Evolutionary conservation across 2,888 invertebrate genomes (phyloP).

Genomic region (Micoletzkya japonica): DNA sequence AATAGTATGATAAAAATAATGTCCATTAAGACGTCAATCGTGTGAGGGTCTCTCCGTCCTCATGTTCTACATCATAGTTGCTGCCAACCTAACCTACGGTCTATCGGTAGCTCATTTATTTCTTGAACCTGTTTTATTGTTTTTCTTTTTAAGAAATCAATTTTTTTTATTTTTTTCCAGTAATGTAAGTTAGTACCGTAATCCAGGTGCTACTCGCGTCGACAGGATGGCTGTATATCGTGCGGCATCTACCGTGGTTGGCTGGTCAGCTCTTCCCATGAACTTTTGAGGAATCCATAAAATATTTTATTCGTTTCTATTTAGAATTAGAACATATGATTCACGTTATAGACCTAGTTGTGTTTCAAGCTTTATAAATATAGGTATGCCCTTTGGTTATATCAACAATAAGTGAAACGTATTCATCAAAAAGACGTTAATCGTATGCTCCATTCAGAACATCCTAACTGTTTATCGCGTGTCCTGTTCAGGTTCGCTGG

Average conservation of each 20-base stretch:
- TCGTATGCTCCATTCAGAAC: too few relatives aligned
- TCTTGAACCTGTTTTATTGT: too few relatives aligned
- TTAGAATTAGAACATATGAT: neutral
- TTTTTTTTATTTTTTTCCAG: too few relatives aligned
- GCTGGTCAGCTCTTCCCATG: slow-evolving; percentile 55
- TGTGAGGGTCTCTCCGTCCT: slow-evolving; percentile 62
- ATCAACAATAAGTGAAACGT: too few relatives aligned
- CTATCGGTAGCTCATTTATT: slow-evolving; percentile 60
- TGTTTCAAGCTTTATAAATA: too few relatives aligned
- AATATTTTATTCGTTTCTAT: neutral
- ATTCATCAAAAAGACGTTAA: too few relatives aligned
- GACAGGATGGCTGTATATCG: slow-evolving; percentile 58
- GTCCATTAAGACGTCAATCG: slow-evolving; percentile 47
- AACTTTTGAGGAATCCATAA: neutral
- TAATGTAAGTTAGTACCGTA: too few relatives aligned
- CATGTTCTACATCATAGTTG: slow-evolving; percentile 63
- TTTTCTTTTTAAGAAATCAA: too few relatives aligned
- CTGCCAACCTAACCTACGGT: slow-evolving; percentile 64
- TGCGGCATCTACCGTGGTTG: slow-evolving; percentile 66
- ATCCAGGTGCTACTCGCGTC: slow-evolving; percentile 53
- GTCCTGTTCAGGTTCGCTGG: slow-evolving; percentile 63
- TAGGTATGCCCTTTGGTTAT: too few relatives aligned
- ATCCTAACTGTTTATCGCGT: too few relatives aligned
- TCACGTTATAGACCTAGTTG: too few relatives aligned
- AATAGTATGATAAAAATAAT: neutral